Percentiles rank a stretch among this genome's conserved stretches.
These are phyloP conservation scores for Nymphalis c-album DNA, from an alignment of 2,888 invertebrate genomes.

Conservation along the genomic window DNA sequence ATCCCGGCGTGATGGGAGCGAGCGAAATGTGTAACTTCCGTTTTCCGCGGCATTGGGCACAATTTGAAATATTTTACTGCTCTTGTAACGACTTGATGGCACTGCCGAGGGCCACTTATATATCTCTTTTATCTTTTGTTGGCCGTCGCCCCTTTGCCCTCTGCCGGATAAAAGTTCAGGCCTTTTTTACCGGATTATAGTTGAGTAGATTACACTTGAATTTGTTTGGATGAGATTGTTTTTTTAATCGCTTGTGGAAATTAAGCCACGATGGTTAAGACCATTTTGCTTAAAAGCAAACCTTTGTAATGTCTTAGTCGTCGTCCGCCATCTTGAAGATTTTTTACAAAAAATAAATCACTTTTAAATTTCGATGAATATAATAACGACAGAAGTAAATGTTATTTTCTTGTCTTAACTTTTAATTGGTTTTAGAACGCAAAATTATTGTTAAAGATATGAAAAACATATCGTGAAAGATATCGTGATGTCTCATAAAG, in stretches of 20 bases:
- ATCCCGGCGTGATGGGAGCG: constrained; percentile 35
- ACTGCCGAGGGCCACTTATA: constrained; percentile 80
- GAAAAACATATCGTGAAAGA: not conserved
- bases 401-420: no score
- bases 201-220: constrained; percentile 45
- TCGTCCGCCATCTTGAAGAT: not conserved
- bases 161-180: constrained; percentile 62
- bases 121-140: constrained; percentile 80
- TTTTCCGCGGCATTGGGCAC: constrained; percentile 81
- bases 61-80: constrained; percentile 82
- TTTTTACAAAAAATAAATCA: not conserved
- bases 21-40: constrained; percentile 75
- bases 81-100: constrained; percentile 81
- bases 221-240: constrained; percentile 37
- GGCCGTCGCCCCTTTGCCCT: constrained; percentile 72
- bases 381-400: not conserved
- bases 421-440: no score
- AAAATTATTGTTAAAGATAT: not conserved
- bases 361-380: not conserved
- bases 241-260: constrained; percentile 43
- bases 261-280: constrained; percentile 35
- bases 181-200: constrained; percentile 60
- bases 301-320: constrained; percentile 11
- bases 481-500: not conserved
- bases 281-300: constrained; percentile 15